These are phyloP conservation scores for Leptobrachium ailaonicum DNA, from an alignment of 2,113 vertebrate species.

Conservation along the genomic window DNA sequence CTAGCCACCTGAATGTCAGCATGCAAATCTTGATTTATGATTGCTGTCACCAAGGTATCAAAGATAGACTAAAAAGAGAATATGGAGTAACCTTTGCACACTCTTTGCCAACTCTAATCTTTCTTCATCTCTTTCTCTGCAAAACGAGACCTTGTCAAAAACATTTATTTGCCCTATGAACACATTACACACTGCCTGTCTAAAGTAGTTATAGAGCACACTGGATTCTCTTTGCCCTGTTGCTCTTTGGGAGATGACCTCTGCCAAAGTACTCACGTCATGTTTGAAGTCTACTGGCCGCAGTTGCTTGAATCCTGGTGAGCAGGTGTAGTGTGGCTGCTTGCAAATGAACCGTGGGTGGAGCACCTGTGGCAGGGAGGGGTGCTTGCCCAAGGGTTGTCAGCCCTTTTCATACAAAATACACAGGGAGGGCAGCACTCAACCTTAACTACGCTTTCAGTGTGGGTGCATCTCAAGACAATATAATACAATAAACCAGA, in stretches of 20 bases:
- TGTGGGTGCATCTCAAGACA: too few relatives aligned
- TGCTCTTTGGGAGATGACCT: slow-evolving; percentile 59
- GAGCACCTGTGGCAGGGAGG: too few relatives aligned
- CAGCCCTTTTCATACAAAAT: too few relatives aligned
- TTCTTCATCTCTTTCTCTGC: slow-evolving; percentile 28
- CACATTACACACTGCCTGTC: slow-evolving; percentile 54
- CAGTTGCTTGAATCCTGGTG: slow-evolving; percentile 67
- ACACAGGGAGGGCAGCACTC: too few relatives aligned
- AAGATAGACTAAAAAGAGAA: slow-evolving; percentile 47
- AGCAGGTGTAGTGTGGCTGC: slow-evolving; percentile 81
- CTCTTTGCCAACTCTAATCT: slow-evolving; percentile 51
- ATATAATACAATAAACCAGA: too few relatives aligned
- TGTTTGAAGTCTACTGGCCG: slow-evolving; percentile 63
- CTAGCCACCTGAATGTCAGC: slow-evolving; percentile 48
- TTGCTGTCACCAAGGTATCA: slow-evolving; percentile 51
- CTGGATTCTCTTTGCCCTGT: slow-evolving; percentile 50
- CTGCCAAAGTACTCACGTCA: slow-evolving; percentile 68
- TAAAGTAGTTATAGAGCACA: slow-evolving; percentile 60
- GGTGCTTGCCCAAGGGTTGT: too few relatives aligned
- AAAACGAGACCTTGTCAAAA: slow-evolving; percentile 52
- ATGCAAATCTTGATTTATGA: slow-evolving; percentile 64
- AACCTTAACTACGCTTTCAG: too few relatives aligned
- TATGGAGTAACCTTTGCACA: slow-evolving; percentile 54
- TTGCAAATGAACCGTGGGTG: slow-evolving; percentile 80
- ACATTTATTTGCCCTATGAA: slow-evolving; percentile 50